Percentiles rank a stretch among this genome's conserved stretches.
Conservation (phyloP, 37 sponge, comb jelly and placozoan genomes). For the Ephydatia muelleri region DNA sequence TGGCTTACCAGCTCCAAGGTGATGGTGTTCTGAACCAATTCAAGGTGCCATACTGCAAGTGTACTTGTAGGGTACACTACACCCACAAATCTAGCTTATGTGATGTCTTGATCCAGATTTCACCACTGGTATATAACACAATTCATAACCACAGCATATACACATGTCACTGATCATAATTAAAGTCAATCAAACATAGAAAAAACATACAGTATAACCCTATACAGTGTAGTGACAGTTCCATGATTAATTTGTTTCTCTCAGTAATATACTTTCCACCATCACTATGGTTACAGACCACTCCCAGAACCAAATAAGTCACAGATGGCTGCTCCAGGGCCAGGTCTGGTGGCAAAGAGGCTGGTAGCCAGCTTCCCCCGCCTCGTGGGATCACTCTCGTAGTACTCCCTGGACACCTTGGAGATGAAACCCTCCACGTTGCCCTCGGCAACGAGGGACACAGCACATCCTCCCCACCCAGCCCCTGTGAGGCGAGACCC, state of each 20-base stretch:
- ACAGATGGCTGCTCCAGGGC: conserved; percentile 78
- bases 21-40: too few species aligned
- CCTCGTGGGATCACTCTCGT: conserved; percentile 11
- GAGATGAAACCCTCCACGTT: conserved; percentile 58
- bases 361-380: background rate
- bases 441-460: conserved; percentile 74
- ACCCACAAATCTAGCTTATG: too few species aligned
- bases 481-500: conserved; percentile 96
- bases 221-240: too few species aligned
- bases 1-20: too few species aligned
- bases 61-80: too few species aligned
- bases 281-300: background rate
- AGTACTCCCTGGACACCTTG: conserved; percentile 47
- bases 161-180: too few species aligned
- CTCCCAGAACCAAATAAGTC: background rate
- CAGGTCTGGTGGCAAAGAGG: conserved; percentile 83
- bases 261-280: background rate
- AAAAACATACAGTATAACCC: too few species aligned
- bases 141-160: too few species aligned
- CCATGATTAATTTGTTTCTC: background rate
- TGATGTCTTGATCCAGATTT: too few species aligned
- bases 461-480: conserved; percentile 98
- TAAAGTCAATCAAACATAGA: too few species aligned
- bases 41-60: too few species aligned
- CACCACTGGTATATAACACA: too few species aligned